These are phyloP conservation scores for Nothocercus julius DNA, from an alignment of 2,113 vertebrate species.

Conservation along the genomic window DNA sequence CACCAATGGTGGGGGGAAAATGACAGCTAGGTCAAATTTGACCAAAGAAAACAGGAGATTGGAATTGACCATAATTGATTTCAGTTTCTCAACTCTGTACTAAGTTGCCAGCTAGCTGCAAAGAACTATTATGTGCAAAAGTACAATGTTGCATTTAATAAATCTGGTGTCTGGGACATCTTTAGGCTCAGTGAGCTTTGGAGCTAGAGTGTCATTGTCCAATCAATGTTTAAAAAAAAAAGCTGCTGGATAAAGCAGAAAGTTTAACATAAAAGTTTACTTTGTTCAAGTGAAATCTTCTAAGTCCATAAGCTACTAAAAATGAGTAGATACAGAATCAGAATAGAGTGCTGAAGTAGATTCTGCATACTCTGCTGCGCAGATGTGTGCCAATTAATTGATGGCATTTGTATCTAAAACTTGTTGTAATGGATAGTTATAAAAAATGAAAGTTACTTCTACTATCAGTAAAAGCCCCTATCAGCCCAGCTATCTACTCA, in stretches of 20 bases:
- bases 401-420: neutral
- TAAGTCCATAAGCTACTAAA: neutral
- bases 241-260: neutral
- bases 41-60: neutral
- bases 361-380: neutral
- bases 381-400: neutral
- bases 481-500: neutral
- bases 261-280: neutral
- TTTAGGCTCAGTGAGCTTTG: neutral
- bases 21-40: neutral
- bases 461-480: neutral
- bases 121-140: neutral
- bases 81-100: neutral
- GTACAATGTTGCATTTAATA: neutral
- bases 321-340: neutral
- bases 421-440: neutral
- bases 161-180: neutral
- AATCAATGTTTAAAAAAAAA: neutral
- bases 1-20: neutral
- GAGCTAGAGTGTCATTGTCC: neutral
- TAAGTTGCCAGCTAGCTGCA: neutral
- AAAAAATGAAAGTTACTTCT: neutral
- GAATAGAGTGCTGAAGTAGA: neutral
- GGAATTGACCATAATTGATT: neutral
- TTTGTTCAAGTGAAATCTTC: neutral